These are phyloP conservation scores for Falco columbarius DNA, from an alignment of 2,797 vertebrate species.

Conservation along the genomic window DNA sequence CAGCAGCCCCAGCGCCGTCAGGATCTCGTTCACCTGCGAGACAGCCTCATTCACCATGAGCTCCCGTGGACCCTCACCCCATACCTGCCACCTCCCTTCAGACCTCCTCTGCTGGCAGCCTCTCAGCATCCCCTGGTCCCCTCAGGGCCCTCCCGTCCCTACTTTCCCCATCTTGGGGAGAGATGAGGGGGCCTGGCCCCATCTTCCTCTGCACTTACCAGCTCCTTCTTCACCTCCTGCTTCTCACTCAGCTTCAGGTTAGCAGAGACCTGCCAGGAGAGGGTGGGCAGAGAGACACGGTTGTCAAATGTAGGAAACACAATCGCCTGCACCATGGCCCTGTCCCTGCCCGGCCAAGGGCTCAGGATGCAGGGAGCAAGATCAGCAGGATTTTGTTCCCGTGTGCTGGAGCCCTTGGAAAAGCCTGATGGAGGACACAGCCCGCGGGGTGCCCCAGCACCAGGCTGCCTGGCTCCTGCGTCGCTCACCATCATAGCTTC, in stretches of 20 bases:
- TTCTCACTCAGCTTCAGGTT: conserved; percentile 96
- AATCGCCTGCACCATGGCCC: fast-evolving
- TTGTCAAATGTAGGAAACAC: background rate
- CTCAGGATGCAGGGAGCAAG: background rate
- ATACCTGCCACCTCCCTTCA: background rate
- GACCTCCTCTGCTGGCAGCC: background rate
- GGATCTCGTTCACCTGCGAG: conserved; percentile 93
- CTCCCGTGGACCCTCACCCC: background rate
- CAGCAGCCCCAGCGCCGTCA: conserved; percentile 93
- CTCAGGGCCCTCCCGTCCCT: background rate
- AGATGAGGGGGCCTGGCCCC: background rate
- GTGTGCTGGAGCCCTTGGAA: background rate
- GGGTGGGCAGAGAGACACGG: background rate
- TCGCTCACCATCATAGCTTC: conserved; percentile 97
- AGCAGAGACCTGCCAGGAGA: conserved; percentile 87
- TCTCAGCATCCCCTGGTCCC: background rate
- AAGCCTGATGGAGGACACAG: background rate
- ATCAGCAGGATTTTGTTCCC: background rate
- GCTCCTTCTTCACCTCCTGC: conserved; percentile 93
- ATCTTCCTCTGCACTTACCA: conserved; percentile 81
- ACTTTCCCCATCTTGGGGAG: background rate
- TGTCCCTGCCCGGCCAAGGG: fast-evolving
- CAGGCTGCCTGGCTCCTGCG: background rate
- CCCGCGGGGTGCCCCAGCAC: background rate
- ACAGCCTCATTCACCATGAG: background rate